These are phyloP conservation scores for Sebastes ruberrimus DNA, from an alignment of 2,797 vertebrate species.

Conservation along the genomic window DNA sequence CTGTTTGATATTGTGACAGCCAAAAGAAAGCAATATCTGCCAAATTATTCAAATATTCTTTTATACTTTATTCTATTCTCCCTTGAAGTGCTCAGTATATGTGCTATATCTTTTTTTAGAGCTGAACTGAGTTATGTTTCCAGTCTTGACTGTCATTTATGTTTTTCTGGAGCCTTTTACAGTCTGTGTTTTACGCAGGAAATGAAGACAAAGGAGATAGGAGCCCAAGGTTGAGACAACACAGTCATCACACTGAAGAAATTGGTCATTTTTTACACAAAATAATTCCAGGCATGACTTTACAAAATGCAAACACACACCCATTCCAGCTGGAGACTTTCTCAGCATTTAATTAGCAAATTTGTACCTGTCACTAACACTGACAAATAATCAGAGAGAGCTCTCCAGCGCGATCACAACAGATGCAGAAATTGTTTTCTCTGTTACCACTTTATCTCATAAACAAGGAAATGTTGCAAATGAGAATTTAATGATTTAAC, in stretches of 20 bases:
- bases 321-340: constrained; percentile 31
- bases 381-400: constrained; percentile 6
- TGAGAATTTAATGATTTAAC: constrained; percentile 38
- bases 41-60: neutral
- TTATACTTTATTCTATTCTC: neutral
- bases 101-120: neutral
- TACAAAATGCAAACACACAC: neutral
- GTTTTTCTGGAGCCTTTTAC: neutral
- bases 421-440: constrained; percentile 24
- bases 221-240: constrained; percentile 2
- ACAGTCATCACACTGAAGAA: neutral
- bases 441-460: constrained; percentile 23
- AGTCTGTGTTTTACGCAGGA: neutral
- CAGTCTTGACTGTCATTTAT: neutral
- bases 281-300: constrained; percentile 11
- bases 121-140: neutral
- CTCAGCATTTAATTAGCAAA: constrained; percentile 47
- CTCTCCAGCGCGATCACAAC: neutral
- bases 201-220: neutral
- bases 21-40: neutral
- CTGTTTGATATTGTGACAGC: neutral
- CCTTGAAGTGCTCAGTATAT: neutral
- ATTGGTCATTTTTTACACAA: constrained; percentile 16
- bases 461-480: constrained; percentile 21
- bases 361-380: constrained; percentile 22